Evolutionary conservation across 1,140 invertebrate species (phyloP), one percentile per base, ranked within the genome.

Genomic region (Heliconius eleuchia): DNA sequence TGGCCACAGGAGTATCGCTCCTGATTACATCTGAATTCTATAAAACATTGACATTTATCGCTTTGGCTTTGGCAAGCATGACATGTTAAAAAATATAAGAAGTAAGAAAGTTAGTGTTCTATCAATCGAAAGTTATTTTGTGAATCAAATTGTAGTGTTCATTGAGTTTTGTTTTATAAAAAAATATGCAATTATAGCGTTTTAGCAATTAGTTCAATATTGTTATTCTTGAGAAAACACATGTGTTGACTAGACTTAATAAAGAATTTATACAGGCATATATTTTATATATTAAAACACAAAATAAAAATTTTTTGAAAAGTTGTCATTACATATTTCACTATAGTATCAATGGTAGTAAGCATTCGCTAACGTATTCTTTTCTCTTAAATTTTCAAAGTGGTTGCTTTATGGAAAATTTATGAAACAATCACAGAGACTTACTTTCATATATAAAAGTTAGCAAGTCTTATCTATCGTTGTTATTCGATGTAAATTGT

Each of bases 401-500:
- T 81, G 82, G 79, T 83, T 81, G 80, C 82, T 76, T 66, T 76
- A 78, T 39, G 73, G 71, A 73, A 78, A 77, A 42, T 50, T 70
- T 78, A 76, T 52, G 75, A 74, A 81, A 81, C 76, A 73, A 39
- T 78, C 52, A 73, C 30, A 34, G 74, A 76, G 76, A 78, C 77
- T 78, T 78, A 76, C 42, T 52, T 78, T 66, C 71, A 66, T 27
- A 66, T 66, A 76, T 71, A 81, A 76, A 37, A 72, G 52, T 76
- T 82, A 74, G 57, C 42, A 78, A 82, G 73, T 77, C 74, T 80
- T 77, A 73, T 74, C 76, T 34, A 82, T 84, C 80, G 73, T 82
- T 82, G 83, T 77, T 77, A 73, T 82, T 82, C 80, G 82, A 81
- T 83, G 80, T 81, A 78, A 60, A 73, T 74, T 71, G 55, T 74